Conservation (phyloP, 2,888 invertebrate species). For the Aspidiotus rigidus region DNA sequence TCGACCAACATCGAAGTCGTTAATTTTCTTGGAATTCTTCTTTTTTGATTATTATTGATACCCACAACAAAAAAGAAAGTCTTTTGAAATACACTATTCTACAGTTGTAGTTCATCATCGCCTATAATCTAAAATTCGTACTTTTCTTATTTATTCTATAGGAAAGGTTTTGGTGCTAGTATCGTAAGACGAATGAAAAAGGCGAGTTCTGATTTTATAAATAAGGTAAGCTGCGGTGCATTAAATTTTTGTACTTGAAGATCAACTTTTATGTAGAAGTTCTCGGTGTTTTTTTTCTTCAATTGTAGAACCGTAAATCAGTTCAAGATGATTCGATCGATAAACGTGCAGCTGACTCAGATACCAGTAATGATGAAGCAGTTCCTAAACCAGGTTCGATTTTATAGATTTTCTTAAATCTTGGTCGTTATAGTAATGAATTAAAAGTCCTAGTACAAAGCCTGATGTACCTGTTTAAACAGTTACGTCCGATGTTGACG, state of each 20-base stretch:
- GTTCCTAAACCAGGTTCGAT: slow-evolving; percentile 39
- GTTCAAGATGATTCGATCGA: slow-evolving; percentile 61
- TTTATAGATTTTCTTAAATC: not conserved
- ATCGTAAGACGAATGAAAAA: slow-evolving; percentile 75
- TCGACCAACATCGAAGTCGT: too few species aligned
- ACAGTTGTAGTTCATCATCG: too few species aligned
- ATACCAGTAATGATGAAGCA: slow-evolving; percentile 61
- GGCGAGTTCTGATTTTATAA: slow-evolving; percentile 78
- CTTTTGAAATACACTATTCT: too few species aligned
- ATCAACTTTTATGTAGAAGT: too few species aligned
- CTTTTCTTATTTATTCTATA: slow-evolving; percentile 39
- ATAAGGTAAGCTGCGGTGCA: slow-evolving; percentile 50
- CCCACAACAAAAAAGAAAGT: too few species aligned
- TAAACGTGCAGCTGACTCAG: slow-evolving; percentile 65
- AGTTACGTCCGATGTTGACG: slow-evolving; percentile 28
- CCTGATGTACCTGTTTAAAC: not conserved
- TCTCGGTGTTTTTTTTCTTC: not conserved
- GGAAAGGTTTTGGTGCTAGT: slow-evolving; percentile 79
- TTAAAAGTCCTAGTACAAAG: not conserved
- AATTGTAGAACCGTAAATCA: slow-evolving; percentile 56
- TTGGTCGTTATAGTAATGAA: too few species aligned
- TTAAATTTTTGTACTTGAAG: too few species aligned
- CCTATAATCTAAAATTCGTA: not conserved
- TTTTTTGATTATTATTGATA: too few species aligned
- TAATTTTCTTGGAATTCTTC: too few species aligned